These are phyloP conservation scores for Scomberomorus guttatus DNA, from an alignment of 2,797 vertebrate species.

Conservation along the genomic window DNA sequence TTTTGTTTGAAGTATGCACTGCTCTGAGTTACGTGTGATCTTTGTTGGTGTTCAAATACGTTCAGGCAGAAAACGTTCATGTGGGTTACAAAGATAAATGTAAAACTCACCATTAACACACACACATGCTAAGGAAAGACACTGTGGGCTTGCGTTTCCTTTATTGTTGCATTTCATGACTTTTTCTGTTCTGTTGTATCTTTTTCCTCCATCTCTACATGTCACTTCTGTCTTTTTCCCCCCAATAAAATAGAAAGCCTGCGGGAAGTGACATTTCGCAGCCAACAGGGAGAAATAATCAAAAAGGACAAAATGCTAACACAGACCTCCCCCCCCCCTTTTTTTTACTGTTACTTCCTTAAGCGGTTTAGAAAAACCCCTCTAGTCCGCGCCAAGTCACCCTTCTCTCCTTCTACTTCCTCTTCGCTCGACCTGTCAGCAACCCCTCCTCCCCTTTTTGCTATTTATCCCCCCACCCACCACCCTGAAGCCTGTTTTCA, in stretches of 20 bases:
- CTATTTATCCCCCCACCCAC: background rate
- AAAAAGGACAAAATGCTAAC: constrained; percentile 55
- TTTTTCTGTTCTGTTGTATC: background rate
- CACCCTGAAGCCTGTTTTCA: constrained; percentile 14
- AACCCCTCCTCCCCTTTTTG: background rate
- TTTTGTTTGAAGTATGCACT: too few relatives aligned
- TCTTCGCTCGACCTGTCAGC: constrained; percentile 42
- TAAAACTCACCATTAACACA: background rate
- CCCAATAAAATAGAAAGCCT: constrained; percentile 22
- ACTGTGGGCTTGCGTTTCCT: background rate
- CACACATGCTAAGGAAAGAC: background rate
- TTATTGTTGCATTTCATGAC: background rate
- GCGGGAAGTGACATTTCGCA: constrained; percentile 58
- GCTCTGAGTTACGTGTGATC: too few relatives aligned
- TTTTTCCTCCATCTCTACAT: constrained; percentile 20
- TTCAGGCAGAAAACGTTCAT: background rate
- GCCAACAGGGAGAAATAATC: constrained; percentile 45
- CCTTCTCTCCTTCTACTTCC: constrained; percentile 10
- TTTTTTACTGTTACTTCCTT: constrained; percentile 32
- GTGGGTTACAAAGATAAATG: background rate
- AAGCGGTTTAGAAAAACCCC: constrained; percentile 45
- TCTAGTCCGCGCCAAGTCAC: constrained; percentile 14
- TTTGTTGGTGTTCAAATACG: background rate
- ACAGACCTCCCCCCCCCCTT: constrained; percentile 1
- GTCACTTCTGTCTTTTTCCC: background rate